Percentiles rank a stretch among this genome's conserved stretches.
Evolutionary conservation across 2,888 invertebrate genomes (phyloP).

Genomic region (Cacoxenus indagator): DNA sequence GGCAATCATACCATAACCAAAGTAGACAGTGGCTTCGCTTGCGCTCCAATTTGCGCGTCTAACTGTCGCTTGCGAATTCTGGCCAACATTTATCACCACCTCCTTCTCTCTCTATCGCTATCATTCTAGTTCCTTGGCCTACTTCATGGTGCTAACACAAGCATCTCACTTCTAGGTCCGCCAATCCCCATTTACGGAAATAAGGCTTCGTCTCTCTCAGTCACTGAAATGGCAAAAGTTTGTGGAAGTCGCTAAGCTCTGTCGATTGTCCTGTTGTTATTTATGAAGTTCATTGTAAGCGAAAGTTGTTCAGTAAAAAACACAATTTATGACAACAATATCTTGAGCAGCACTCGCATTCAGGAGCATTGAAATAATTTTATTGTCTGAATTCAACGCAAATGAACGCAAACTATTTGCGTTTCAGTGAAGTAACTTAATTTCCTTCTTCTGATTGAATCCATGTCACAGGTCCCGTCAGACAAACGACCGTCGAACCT

Average conservation of each 20-base stretch:
- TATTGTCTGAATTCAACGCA: no score
- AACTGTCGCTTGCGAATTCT: neutral
- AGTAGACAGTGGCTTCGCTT: no score
- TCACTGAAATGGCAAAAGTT: constrained; percentile 10
- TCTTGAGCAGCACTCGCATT: neutral
- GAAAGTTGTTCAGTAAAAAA: neutral
- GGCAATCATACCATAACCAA: no score
- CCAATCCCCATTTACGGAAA: neutral
- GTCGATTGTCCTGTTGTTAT: constrained; percentile 12
- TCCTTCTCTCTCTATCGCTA: neutral
- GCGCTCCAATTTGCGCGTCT: no score
- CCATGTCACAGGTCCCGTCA: neutral
- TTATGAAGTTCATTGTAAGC: constrained; percentile 21
- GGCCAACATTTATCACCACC: neutral
- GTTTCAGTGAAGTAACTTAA: constrained; percentile 2
- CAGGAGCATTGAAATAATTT: no score
- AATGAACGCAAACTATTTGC: constrained; percentile 4
- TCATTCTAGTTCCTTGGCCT: constrained; percentile 13
- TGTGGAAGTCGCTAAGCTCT: neutral
- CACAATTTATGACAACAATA: constrained; percentile 14
- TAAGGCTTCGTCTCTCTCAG: neutral
- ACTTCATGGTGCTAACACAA: constrained; percentile 6
- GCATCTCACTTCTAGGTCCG: neutral
- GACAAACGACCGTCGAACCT: neutral
- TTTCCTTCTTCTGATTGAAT: constrained; percentile 7